Percentiles rank a stretch among this genome's conserved stretches.
phyloP scores from a whole-genome alignment of 1,140 invertebrate genomes.

The Heterodera carotae region DNA sequence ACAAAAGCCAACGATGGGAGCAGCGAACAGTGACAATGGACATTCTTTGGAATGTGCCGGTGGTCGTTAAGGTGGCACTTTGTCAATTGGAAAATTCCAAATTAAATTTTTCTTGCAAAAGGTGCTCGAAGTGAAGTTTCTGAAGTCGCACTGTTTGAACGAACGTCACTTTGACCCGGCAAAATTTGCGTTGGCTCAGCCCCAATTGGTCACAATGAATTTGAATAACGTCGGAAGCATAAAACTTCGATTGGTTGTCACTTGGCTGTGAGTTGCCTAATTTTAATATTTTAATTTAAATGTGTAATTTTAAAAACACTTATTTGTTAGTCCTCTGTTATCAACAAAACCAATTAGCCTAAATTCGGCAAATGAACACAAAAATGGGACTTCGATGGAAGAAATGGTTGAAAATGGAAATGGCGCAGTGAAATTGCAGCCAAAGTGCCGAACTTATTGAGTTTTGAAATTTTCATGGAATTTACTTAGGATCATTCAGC shows the following conservation, averaged over 20 bases:
- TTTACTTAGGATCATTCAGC: background rate
- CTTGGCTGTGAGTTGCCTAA: constrained; percentile 71
- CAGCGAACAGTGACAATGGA: constrained; percentile 67
- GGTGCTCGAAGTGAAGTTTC: constrained; percentile 69
- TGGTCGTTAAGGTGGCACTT: constrained; percentile 72
- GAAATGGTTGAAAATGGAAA: background rate
- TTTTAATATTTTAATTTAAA: background rate
- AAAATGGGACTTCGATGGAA: background rate
- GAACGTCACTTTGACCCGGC: constrained; percentile 73
- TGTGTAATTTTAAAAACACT: too few species aligned
- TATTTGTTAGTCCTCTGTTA: background rate
- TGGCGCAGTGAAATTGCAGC: background rate
- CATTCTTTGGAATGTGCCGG: constrained; percentile 69
- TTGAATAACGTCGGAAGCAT: constrained; percentile 73
- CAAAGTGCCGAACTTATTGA: too few species aligned
- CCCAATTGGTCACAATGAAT: constrained; percentile 74
- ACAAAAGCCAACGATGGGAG: constrained; percentile 71
- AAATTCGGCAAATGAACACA: background rate
- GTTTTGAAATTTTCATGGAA: too few species aligned
- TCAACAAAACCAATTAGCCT: background rate
- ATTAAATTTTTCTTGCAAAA: too few species aligned
- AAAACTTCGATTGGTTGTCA: constrained; percentile 72
- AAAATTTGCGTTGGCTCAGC: constrained; percentile 71
- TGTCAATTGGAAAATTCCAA: too few species aligned
- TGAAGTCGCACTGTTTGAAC: constrained; percentile 70